phyloP scores from a whole-genome alignment of 2,113 vertebrate genomes.

The Euleptes europaea region DNA sequence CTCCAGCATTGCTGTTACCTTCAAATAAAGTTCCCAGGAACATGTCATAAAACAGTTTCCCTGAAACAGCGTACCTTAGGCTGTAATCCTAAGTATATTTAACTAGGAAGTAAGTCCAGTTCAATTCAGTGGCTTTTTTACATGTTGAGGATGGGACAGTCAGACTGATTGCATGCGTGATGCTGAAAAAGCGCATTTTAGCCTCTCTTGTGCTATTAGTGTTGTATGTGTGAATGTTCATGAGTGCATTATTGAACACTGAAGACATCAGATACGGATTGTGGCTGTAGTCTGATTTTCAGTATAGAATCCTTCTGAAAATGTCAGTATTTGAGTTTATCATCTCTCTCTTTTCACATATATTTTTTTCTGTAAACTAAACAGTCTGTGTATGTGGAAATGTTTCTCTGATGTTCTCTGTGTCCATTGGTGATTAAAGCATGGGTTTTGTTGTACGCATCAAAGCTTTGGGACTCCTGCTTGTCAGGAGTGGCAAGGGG shows the following conservation, averaged over 20 bases:
- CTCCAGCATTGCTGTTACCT: not conserved
- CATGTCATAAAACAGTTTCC: not conserved
- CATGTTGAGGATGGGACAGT: not conserved
- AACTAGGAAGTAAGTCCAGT: not conserved
- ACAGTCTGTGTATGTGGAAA: not conserved
- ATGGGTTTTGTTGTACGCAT: not conserved
- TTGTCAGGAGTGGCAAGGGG: conserved; percentile 11
- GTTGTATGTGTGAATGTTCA: not conserved
- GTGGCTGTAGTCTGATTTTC: not conserved
- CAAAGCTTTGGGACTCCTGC: not conserved
- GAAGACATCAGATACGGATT: not conserved
- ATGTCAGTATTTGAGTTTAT: not conserved
- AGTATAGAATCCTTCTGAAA: not conserved
- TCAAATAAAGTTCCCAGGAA: not conserved
- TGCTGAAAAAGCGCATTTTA: not conserved
- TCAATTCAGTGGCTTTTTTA: not conserved
- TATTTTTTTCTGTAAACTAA: not conserved
- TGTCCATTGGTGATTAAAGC: too few relatives aligned
- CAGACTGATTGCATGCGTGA: not conserved
- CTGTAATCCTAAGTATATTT: not conserved
- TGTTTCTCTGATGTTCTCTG: not conserved
- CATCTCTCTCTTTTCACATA: not conserved
- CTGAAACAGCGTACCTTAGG: not conserved
- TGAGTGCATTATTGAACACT: not conserved
- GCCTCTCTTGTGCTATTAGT: not conserved